Base-by-base conservation (phyloP, 2,113 vertebrate genomes). In the Protobothrops mucrosquamatus region DNA sequence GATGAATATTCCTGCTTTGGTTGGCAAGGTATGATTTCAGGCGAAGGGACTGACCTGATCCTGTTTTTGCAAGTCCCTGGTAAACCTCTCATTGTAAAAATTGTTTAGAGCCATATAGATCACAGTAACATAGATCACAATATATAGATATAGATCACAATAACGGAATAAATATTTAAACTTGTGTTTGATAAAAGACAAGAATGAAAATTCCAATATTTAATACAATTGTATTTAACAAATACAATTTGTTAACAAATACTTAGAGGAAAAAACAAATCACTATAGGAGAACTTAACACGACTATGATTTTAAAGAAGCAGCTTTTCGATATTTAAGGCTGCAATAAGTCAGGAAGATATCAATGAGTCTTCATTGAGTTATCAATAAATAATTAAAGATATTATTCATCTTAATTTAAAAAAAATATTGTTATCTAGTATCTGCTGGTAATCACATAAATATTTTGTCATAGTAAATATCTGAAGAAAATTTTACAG, bases 1-100 rank as follows among this genome's bases (percentile, higher is more conserved):
- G 89, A 99, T 99, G 99, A 99, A 99, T 97, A 99, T 99, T 98
- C 99, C 99, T 95, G 98, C 98, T 92, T 98, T 99, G 87, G 98
- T 98, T 91, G 98, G 99, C 96, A 99, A 99, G 98, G 99, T 99
- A 97, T 69, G 23, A 11, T 86, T 95, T 93, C 57, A 94, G 74
- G 94, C 93, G 11, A 34, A 4, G 39, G 87, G 43, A 56, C 46
- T 93, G n/a, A 9, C 8, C 74, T 34, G 2, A 69, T 6, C 3
- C 29, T 89, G 8, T 51, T 29, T 86, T 85, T 26, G 26, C 20
- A 85, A 6, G 1, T 23, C 54, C 59, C 43, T 90, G 43, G 18
- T 74, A 18, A 87, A 10, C 85, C 22, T 51, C n/a, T 34, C n/a
- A 34, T 86, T 22, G 6, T 86, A 81, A 39, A 74, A 55, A 8